Evolutionary conservation across 1,140 invertebrate genomes (phyloP).

Genomic region (Trypoxylus dichotomus): DNA sequence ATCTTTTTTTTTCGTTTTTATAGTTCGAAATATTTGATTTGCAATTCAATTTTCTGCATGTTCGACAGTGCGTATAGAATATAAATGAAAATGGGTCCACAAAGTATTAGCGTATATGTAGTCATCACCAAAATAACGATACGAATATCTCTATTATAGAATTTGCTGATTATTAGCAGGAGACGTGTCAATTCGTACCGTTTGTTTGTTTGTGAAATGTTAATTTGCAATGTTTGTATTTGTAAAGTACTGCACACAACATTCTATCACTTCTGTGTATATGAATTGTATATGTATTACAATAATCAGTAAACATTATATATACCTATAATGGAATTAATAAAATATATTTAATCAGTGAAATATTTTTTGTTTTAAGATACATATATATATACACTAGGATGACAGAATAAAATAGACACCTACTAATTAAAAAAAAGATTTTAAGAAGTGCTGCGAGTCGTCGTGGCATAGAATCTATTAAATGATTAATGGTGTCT

Average conservation of each 20-base stretch:
- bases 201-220: neutral
- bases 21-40: too few relatives aligned
- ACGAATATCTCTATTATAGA: neutral
- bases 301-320: neutral
- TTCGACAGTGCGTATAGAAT: neutral
- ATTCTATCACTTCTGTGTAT: neutral
- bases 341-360: neutral
- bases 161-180: neutral
- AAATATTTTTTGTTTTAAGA: neutral
- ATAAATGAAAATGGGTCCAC: slow-evolving; percentile 6
- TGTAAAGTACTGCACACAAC: neutral
- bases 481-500: too few relatives aligned
- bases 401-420: too few relatives aligned
- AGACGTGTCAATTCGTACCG: neutral
- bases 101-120: neutral
- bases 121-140: neutral
- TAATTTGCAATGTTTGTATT: neutral
- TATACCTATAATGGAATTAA: neutral
- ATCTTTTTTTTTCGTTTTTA: too few relatives aligned
- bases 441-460: too few relatives aligned
- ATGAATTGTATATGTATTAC: neutral
- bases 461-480: too few relatives aligned
- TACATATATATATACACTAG: too few relatives aligned
- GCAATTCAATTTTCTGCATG: too few relatives aligned
- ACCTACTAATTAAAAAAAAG: too few relatives aligned